Percentiles rank a stretch among this genome's conserved stretches.
Evolutionary conservation across 2,888 invertebrate genomes (phyloP).

Genomic region (Scelioninae gen. 2): DNA sequence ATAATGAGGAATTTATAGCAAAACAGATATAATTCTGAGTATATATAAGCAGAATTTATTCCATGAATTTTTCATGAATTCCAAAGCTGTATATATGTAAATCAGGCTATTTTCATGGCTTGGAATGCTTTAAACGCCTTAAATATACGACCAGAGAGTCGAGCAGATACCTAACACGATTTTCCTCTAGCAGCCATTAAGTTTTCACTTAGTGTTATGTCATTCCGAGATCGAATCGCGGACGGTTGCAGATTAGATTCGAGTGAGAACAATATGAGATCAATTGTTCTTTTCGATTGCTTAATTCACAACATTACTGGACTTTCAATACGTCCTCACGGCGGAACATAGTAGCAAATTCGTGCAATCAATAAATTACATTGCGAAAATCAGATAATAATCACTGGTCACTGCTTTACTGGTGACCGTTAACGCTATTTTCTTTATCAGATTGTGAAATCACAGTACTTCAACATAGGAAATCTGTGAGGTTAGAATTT

Average conservation of each 20-base stretch:
- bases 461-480: too few species aligned
- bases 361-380: too few species aligned
- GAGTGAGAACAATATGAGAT: conserved; percentile 18
- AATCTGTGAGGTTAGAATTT: too few species aligned
- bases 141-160: conserved; percentile 70
- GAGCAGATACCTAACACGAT: conserved; percentile 69
- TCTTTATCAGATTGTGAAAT: too few species aligned
- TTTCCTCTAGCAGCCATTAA: conserved; percentile 69
- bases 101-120: conserved; percentile 72
- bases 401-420: too few species aligned
- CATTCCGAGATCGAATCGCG: conserved; percentile 48
- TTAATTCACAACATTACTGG: conserved; percentile 16
- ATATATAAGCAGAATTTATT: conserved; percentile 68
- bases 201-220: conserved; percentile 66
- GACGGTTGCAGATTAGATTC: conserved; percentile 36
- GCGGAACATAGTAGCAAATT: too few species aligned
- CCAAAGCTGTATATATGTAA: conserved; percentile 73
- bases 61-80: conserved; percentile 74
- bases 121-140: conserved; percentile 72
- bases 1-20: conserved; percentile 72
- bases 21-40: conserved; percentile 65
- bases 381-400: too few species aligned
- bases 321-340: too few species aligned
- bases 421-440: too few species aligned
- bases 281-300: conserved; percentile 15